Evolutionary conservation across 2,888 invertebrate genomes (phyloP).

Genomic region (Biston stratarius): DNA sequence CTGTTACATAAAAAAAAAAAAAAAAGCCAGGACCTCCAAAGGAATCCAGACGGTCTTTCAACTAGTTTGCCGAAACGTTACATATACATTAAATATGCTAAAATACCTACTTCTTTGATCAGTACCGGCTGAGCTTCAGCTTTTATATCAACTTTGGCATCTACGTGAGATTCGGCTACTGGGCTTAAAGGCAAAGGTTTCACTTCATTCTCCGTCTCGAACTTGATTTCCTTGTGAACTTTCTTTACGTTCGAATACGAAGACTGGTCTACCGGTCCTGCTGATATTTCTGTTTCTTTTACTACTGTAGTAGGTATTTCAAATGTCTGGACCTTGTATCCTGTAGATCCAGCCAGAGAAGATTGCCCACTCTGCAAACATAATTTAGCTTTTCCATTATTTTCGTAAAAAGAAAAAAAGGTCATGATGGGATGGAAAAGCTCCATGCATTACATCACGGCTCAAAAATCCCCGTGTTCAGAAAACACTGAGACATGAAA

Average conservation of each 20-base stretch:
- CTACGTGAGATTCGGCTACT: constrained; percentile 50
- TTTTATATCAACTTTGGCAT: constrained; percentile 53
- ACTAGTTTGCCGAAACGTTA: too few relatives aligned
- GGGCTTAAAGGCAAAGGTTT: constrained; percentile 50
- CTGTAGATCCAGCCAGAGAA: constrained; percentile 59
- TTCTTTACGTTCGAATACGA: constrained; percentile 49
- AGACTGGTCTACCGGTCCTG: constrained; percentile 47
- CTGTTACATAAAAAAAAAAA: too few relatives aligned
- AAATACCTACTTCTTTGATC: constrained; percentile 77
- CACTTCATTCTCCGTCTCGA: constrained; percentile 66
- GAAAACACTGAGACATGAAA: constrained; percentile 41
- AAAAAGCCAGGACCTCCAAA: too few relatives aligned
- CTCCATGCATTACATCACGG: constrained; percentile 11
- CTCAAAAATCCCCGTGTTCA: background rate
- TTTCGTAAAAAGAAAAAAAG: constrained; percentile 1
- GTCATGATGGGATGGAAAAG: constrained; percentile 29
- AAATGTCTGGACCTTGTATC: constrained; percentile 63
- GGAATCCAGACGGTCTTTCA: too few relatives aligned
- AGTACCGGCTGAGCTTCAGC: constrained; percentile 51
- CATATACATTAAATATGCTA: constrained; percentile 26
- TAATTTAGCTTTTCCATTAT: background rate
- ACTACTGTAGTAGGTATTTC: constrained; percentile 53
- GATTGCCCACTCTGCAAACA: constrained; percentile 67
- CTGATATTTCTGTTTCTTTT: constrained; percentile 53
- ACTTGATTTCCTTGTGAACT: constrained; percentile 60